Evolutionary conservation across 1,140 invertebrate genomes (phyloP).

Genomic region (Carposina sasakii): DNA sequence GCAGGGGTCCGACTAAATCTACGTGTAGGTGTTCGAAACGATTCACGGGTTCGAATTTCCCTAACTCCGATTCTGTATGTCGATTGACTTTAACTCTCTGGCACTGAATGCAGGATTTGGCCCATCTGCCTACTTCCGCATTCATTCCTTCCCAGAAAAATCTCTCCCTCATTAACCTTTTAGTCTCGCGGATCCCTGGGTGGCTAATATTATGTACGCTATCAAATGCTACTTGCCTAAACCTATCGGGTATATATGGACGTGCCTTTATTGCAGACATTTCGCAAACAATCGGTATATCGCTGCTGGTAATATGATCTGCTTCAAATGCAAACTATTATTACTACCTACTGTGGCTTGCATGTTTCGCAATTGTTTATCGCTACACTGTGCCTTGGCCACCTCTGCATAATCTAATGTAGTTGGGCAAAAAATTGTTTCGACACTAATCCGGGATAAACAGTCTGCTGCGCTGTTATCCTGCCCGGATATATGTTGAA

Average conservation of each 20-base stretch:
- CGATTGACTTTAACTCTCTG: constrained; percentile 24
- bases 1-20: constrained; percentile 37
- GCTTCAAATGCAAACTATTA: constrained; percentile 4
- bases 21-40: constrained; percentile 23
- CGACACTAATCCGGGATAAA: constrained; percentile 13
- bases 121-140: constrained; percentile 37
- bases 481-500: not conserved
- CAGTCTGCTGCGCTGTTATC: constrained; percentile 22
- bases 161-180: constrained; percentile 7
- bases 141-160: constrained; percentile 27
- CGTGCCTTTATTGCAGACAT: constrained; percentile 1
- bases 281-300: not conserved
- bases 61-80: constrained; percentile 5
- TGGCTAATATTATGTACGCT: constrained; percentile 8
- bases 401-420: constrained; percentile 13
- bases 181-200: constrained; percentile 5
- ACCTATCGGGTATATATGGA: constrained; percentile 4
- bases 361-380: not conserved
- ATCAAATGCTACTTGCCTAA: constrained; percentile 1
- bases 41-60: not conserved
- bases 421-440: not conserved
- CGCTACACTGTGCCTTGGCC: not conserved
- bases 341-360: not conserved
- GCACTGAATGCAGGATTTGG: constrained; percentile 29
- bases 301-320: not conserved